These are phyloP conservation scores for Cylloceria caligata DNA, from an alignment of 2,888 invertebrate species.

Conservation along the genomic window DNA sequence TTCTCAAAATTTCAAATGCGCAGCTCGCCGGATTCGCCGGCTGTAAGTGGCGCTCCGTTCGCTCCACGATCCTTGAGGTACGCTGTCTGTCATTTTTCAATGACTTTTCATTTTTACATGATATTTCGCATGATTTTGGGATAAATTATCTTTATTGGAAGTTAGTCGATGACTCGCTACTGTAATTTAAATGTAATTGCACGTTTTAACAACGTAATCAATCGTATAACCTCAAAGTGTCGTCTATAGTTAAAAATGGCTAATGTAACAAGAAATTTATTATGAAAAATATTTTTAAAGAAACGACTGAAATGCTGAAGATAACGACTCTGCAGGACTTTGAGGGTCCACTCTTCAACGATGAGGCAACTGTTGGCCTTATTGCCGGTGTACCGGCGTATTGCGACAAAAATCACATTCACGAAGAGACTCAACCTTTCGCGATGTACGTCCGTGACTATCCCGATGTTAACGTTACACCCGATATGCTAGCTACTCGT, in stretches of 20 bases:
- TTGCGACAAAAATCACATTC: conserved; percentile 75
- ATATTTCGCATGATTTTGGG: no score
- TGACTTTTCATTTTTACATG: no score
- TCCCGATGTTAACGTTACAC: conserved; percentile 89
- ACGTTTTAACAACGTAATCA: no score
- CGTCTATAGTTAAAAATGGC: conserved; percentile 5
- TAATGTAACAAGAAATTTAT: no score
- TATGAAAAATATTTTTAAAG: no score
- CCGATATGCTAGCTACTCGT: conserved; percentile 87
- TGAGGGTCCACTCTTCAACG: conserved; percentile 70
- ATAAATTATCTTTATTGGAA: no score
- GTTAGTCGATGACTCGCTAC: no score
- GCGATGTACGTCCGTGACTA: conserved; percentile 86
- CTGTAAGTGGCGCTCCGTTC: conserved; percentile 8
- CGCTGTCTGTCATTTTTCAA: no score
- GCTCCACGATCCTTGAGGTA: conserved; percentile 7
- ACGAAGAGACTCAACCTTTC: conserved; percentile 79
- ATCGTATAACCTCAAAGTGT: no score
- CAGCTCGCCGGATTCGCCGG: neutral
- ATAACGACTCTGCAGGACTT: conserved; percentile 79
- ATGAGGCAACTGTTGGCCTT: conserved; percentile 76
- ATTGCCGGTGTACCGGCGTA: conserved; percentile 71
- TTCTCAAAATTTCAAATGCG: neutral
- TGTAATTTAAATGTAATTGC: no score
- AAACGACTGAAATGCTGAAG: conserved; percentile 75